phyloP scores from a whole-genome alignment of 2,113 vertebrate species.

The Calyptomena viridis region DNA sequence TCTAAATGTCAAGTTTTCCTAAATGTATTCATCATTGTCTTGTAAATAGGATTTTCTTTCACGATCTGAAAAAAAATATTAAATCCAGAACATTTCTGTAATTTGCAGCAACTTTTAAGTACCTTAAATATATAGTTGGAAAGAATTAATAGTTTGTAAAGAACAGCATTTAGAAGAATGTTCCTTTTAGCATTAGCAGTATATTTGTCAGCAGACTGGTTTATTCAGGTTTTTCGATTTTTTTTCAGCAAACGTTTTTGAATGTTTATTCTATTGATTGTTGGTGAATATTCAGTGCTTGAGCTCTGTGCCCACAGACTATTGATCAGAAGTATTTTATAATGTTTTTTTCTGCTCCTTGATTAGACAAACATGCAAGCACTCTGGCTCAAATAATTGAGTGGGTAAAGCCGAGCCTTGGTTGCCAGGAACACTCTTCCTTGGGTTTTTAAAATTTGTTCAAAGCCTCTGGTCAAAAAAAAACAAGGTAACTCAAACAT shows the following conservation, averaged over 20 bases:
- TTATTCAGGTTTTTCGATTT: not conserved
- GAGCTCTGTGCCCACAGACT: not conserved
- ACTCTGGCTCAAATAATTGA: not conserved
- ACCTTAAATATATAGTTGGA: not conserved
- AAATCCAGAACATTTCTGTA: not conserved
- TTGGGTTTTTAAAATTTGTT: not conserved
- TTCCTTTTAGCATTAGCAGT: not conserved
- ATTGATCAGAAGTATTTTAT: slow-evolving; percentile 33
- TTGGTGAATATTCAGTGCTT: not conserved
- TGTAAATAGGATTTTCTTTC: not conserved
- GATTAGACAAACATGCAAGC: not conserved
- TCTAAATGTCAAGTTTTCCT: not conserved
- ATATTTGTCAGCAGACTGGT: not conserved
- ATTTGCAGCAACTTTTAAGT: not conserved
- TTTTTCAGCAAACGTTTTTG: not conserved
- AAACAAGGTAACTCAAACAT: not conserved
- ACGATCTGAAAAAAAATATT: not conserved
- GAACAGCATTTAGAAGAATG: not conserved
- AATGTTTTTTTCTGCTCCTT: not conserved
- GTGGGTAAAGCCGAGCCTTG: not conserved
- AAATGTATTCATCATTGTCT: not conserved
- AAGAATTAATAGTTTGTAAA: not conserved
- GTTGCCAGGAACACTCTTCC: not conserved
- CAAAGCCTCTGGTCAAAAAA: not conserved
- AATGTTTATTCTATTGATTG: slow-evolving; percentile 15